phyloP scores from a whole-genome alignment of 2,113 vertebrate genomes.

The Orientallactaga bullata region DNA sequence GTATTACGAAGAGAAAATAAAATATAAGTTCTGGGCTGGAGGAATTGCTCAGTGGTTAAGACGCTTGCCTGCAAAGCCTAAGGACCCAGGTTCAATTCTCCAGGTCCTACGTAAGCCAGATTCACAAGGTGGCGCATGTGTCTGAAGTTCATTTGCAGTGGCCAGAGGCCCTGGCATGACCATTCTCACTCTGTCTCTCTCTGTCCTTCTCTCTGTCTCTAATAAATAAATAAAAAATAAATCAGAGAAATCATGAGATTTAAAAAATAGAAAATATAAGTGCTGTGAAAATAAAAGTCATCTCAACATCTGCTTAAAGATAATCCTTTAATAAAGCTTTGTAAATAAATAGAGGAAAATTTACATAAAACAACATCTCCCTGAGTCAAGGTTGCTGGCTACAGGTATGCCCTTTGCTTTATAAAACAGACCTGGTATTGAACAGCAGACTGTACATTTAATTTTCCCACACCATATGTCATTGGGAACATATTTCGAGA shows the following conservation, averaged over 20 bases:
- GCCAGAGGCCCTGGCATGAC: no score
- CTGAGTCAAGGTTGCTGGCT: not conserved
- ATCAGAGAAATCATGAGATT: not conserved
- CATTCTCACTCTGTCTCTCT: no score
- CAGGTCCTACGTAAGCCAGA: no score
- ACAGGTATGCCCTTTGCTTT: not conserved
- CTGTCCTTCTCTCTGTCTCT: no score
- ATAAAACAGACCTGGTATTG: constrained; percentile 23
- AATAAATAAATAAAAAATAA: no score
- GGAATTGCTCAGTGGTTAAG: no score
- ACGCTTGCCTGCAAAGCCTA: no score
- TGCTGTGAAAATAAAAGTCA: not conserved
- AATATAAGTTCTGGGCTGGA: not conserved
- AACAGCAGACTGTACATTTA: not conserved
- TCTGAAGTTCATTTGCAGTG: no score
- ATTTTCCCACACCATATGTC: constrained; percentile 27
- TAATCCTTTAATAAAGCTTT: not conserved
- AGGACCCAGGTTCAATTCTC: no score
- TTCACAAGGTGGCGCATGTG: no score
- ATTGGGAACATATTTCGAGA: not conserved
- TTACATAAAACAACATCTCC: not conserved
- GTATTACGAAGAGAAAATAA: not conserved
- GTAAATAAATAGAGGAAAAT: constrained; percentile 25
- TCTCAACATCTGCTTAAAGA: constrained; percentile 12
- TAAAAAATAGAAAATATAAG: not conserved